A percentile compares a stretch with the other conserved stretches of the same genome.
Evolutionary conservation across 2,113 vertebrate genomes (phyloP).

Genomic region (Petroica traversi): DNA sequence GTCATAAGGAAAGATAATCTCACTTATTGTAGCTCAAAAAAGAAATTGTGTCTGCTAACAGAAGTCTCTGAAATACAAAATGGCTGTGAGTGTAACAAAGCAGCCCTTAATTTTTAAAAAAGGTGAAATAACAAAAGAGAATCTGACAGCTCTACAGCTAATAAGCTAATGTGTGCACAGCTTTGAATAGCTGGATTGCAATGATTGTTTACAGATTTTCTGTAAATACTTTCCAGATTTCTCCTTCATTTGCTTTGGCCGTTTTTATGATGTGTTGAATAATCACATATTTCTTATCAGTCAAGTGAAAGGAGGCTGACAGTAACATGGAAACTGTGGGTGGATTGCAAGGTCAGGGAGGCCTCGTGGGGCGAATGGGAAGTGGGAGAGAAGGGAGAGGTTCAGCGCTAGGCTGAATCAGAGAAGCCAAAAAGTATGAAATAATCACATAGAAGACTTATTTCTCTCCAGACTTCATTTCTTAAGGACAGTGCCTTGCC

Average conservation of each 20-base stretch:
- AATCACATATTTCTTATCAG: constrained; percentile 55
- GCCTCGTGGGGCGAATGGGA: constrained; percentile 7
- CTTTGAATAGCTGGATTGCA: not conserved
- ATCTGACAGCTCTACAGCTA: not conserved
- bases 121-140: not conserved
- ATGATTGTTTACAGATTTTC: constrained; percentile 40
- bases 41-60: constrained; percentile 3
- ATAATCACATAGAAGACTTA: not conserved
- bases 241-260: constrained; percentile 16
- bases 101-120: not conserved
- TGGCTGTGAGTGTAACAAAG: constrained; percentile 7
- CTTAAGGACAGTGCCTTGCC: not conserved
- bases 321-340: constrained; percentile 31
- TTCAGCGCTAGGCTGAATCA: not conserved
- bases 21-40: not conserved
- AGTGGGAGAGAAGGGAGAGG: constrained; percentile 23
- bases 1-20: not conserved
- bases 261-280: constrained; percentile 43
- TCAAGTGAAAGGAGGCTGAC: constrained; percentile 38
- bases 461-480: not conserved
- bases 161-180: not conserved
- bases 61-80: not conserved
- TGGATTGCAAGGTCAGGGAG: not conserved
- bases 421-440: not conserved
- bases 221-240: constrained; percentile 53